Conservation (phyloP, 2,797 vertebrate species). For the Malacoraja senta region DNA sequence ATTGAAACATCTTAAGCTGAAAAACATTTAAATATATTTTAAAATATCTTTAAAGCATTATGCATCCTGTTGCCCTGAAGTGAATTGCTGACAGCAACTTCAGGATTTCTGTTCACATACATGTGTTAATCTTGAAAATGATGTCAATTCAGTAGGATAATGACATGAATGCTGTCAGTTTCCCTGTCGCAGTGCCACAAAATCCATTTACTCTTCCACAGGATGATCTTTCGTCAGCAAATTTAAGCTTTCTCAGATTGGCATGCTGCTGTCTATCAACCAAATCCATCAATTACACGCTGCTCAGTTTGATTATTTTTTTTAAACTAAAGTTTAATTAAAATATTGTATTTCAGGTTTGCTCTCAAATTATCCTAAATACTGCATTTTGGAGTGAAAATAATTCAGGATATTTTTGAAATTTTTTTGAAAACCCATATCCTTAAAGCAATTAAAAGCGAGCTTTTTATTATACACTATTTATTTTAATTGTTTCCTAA, state of each 20-base stretch:
- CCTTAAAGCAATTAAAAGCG: conserved; percentile 39
- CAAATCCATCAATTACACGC: neutral
- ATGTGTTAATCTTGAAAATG: no score
- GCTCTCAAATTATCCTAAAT: neutral
- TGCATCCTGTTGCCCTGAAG: no score
- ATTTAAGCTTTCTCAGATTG: neutral
- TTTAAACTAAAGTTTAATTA: neutral
- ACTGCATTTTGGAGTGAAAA: neutral
- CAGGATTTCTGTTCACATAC: no score
- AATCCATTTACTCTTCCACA: no score
- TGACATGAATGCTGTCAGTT: no score
- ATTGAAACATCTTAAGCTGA: no score
- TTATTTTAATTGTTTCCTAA: neutral
- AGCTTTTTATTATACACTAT: neutral
- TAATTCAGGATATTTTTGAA: neutral
- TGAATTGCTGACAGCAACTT: no score
- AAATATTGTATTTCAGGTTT: neutral
- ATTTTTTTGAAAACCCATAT: conserved; percentile 9
- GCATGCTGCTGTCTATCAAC: neutral
- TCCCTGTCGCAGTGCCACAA: no score
- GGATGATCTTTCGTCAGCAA: neutral
- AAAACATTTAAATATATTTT: no score
- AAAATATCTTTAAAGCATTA: no score
- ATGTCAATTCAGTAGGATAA: no score
- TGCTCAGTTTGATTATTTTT: neutral